A percentile compares a stretch with the other conserved stretches of the same genome.
phyloP scores from a whole-genome alignment of 2,797 vertebrate species.

The Falco rusticolus region DNA sequence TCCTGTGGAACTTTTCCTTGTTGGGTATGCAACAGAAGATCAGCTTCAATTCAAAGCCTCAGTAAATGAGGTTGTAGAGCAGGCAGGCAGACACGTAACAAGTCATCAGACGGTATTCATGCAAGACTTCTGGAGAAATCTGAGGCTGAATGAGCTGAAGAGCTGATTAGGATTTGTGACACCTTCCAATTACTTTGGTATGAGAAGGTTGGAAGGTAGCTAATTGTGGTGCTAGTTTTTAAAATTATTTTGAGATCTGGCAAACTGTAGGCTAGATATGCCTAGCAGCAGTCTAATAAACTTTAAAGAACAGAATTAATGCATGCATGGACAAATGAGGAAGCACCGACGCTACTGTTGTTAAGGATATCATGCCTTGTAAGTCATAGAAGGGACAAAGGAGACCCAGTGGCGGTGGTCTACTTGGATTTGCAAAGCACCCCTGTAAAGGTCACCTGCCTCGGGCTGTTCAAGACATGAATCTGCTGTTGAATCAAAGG shows the following conservation, averaged over 20 bases:
- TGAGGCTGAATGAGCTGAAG: neutral
- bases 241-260: neutral
- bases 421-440: neutral
- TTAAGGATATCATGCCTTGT: neutral
- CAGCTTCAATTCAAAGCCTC: neutral
- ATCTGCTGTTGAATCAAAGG: neutral
- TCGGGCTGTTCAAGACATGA: neutral
- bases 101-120: neutral
- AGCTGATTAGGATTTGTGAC: neutral
- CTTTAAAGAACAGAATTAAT: neutral
- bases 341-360: neutral
- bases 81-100: neutral
- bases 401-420: neutral
- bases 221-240: neutral
- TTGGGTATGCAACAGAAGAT: neutral
- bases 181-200: neutral
- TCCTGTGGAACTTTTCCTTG: neutral
- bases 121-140: neutral
- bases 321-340: neutral
- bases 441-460: neutral
- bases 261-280: neutral
- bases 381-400: neutral
- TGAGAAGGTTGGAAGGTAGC: neutral
- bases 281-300: neutral
- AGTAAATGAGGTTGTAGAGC: neutral